These are phyloP conservation scores for Gastrophysa polygoni DNA, from an alignment of 2,888 invertebrate genomes.

Conservation along the genomic window DNA sequence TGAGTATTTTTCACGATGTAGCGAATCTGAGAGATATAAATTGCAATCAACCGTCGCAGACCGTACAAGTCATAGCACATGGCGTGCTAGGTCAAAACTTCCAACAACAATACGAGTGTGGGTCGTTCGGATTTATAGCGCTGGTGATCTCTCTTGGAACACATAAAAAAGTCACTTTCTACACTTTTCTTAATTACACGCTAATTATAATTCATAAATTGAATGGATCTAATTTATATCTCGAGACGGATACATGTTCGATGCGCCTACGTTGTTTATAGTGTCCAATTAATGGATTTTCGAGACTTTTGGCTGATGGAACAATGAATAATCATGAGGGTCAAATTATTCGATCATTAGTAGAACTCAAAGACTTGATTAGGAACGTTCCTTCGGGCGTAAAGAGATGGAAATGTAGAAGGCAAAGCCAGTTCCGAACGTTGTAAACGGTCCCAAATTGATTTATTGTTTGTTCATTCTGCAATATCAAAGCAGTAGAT, in stretches of 20 bases:
- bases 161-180: conserved; percentile 35
- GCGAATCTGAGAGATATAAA: conserved; percentile 44
- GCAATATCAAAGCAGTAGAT: neutral
- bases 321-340: conserved; percentile 13
- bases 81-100: conserved; percentile 44
- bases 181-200: conserved; percentile 40
- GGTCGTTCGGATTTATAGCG: conserved; percentile 50
- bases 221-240: conserved; percentile 35
- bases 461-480: neutral
- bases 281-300: conserved; percentile 8
- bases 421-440: neutral
- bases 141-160: conserved; percentile 35
- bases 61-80: conserved; percentile 42
- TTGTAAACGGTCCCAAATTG: neutral
- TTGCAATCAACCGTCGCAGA: conserved; percentile 43
- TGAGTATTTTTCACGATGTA: neutral
- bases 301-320: conserved; percentile 6
- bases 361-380: conserved; percentile 15
- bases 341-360: conserved; percentile 11
- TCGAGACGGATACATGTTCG: conserved; percentile 25
- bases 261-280: conserved; percentile 23
- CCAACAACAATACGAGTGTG: conserved; percentile 48
- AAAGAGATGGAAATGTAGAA: neutral
- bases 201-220: conserved; percentile 41
- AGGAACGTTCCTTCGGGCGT: neutral